These are phyloP conservation scores for Emydoidea blandingii DNA, from an alignment of 2,797 vertebrate genomes.

Conservation along the genomic window DNA sequence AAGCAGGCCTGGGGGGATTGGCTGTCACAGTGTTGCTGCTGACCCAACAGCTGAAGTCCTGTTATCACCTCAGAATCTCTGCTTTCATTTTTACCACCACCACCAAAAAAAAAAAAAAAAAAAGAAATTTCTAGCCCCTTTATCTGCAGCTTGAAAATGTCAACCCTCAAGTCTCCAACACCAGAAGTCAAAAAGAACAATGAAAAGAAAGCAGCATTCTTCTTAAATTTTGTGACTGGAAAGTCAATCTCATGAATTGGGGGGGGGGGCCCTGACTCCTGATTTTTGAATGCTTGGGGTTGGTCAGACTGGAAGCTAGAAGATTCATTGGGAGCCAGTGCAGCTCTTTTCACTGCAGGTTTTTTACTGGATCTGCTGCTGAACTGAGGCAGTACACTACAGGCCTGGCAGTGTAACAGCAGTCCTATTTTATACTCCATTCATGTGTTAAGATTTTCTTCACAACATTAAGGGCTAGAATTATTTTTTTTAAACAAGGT, in stretches of 20 bases:
- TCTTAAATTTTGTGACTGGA: neutral
- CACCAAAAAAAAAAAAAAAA: neutral
- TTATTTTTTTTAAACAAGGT: neutral
- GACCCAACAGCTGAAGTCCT: neutral
- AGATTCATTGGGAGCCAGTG: neutral
- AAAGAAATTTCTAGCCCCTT: neutral
- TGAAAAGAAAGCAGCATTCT: no score
- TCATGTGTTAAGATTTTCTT: neutral
- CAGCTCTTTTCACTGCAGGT: neutral
- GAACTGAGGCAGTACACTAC: neutral
- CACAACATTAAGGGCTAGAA: neutral
- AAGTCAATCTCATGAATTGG: neutral
- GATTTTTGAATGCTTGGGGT: neutral
- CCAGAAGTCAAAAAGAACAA: neutral
- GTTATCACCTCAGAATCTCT: neutral
- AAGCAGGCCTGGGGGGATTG: neutral
- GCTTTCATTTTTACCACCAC: neutral
- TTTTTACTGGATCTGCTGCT: neutral
- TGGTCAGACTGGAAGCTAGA: neutral
- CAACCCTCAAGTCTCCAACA: neutral
- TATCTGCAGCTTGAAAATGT: neutral
- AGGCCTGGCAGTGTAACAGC: neutral
- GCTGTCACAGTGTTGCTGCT: no score
- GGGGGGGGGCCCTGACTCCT: neutral
- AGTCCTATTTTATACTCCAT: neutral